Base-by-base conservation (phyloP, 2,888 invertebrate genomes). In the Caenorhabditis japonica region DNA sequence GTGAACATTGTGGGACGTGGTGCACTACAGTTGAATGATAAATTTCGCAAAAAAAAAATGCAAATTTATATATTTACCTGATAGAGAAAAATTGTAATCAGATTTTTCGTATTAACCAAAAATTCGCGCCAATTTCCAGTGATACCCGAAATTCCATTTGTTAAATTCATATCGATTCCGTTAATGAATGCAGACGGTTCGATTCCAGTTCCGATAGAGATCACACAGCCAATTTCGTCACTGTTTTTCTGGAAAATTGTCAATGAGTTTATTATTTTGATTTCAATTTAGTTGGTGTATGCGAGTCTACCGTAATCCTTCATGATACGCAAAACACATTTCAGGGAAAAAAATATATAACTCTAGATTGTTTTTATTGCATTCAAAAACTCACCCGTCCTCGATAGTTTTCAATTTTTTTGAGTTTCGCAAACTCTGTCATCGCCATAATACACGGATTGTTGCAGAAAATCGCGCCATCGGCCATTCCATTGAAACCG, bases 41-140 rank as follows among this genome's bases (percentile, higher is more conserved):
- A 2, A 13, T 7, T 66, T 41, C 8, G 23, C 34, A n/a, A 30
- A 15, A 38, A 15, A 13, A 3, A 27, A 27, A 30, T 8, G 25
- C 3, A 47, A n/a, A 30, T 5, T 10, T 30, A 12, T 3, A n/a
- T 36, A 5, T 21, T 13, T 13, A 83, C 80, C 91, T 93, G 94
- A 88, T 97, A 96, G 7, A 97, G 93, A 12, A 97, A 90, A 10
- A 97, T 90, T 23, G 92, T 92, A 7, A 93, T 93, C 44, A 97
- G 91, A 0, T 93, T 92, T 0, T 92, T 92, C 2, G 95, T 91
- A 7, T 94, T 94, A 85, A 13, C 94, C 90, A 82, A 92, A 92
- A 12, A 93, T 92, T 0, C 94, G 92, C 87, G 94, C 94, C 93
- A 93, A 82, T 93, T 94, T 0, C 64, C 66, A 10, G 69, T 53